Evolutionary conservation across 2,113 vertebrate species (phyloP), one percentile per base, ranked within the genome.

Genomic region (Syngnathus floridae): DNA sequence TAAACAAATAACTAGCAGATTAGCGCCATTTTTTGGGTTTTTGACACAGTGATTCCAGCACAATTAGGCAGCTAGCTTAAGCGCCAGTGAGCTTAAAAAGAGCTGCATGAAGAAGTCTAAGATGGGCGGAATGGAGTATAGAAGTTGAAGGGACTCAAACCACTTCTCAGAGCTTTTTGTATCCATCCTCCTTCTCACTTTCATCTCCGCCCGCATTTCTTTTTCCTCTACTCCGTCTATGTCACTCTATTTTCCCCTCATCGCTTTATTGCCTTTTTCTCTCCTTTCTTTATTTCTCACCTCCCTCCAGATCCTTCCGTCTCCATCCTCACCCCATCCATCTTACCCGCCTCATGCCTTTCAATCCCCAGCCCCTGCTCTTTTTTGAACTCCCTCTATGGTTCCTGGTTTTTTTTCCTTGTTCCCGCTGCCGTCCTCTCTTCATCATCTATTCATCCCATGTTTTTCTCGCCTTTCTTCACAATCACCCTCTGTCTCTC

Each of bases 1-100:
- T 85, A 87, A 87, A 86, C 84, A 87, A 86, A 83, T 82, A 75
- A 77, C 73, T 79, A 74, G 79, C 79, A 85, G 80, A 83, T 84
- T 75, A 87, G 83, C 46, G 67, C 67, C 16, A 57, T 65, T 10
- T 83, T 86, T 81, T 81, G 80, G 79, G 82, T 85, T 80, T 87
- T 56, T 35, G 81, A 85, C 81, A 84, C 75, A 82, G 79, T 76
- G 77, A 85, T 83, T 84, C 81, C 79, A 72, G 75, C 45, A 79
- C 84, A 84, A 87, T 88, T 87, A 88, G 73, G 71, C 73, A 75
- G 69, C 52, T 69, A 51, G 65, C 73, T 64, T 59, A 76, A 69
- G 76, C 73, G 65, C 65, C 5, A 60, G 57, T 79, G 66, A 49
- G 54, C 73, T 77, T 21, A 65, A 65, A 66, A 67, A 62, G 51